Evolutionary conservation across 2,113 vertebrate genomes (phyloP).

Genomic region (Nibea coibor): DNA sequence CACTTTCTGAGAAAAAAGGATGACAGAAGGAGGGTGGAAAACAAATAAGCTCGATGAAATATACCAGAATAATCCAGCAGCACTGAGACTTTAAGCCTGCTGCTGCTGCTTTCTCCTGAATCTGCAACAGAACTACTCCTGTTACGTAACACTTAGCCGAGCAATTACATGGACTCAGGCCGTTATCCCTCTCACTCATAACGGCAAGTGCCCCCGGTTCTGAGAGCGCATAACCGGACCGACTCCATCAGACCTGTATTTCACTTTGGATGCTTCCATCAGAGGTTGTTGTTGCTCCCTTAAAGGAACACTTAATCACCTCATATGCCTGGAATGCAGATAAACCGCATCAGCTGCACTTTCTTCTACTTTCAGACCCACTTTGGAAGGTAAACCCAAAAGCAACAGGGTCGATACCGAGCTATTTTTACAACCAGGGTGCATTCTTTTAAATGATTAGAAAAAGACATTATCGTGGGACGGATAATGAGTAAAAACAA

Average conservation of each 20-base stretch:
- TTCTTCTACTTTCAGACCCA: not conserved
- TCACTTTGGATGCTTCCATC: not conserved
- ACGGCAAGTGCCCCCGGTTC: too few species aligned
- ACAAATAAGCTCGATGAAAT: conserved; percentile 27
- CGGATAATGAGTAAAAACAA: not conserved
- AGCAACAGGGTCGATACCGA: not conserved
- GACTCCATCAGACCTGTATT: not conserved
- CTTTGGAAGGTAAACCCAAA: not conserved
- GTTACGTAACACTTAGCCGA: conserved; percentile 58
- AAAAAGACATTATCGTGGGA: not conserved
- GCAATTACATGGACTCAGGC: conserved; percentile 40
- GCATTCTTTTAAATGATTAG: not conserved
- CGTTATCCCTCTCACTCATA: conserved; percentile 26
- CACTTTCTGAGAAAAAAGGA: conserved; percentile 1
- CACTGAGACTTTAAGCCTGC: conserved; percentile 29
- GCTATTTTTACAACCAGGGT: not conserved
- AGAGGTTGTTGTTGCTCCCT: not conserved
- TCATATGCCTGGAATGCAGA: not conserved
- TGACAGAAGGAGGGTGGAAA: not conserved
- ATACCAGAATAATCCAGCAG: conserved; percentile 49
- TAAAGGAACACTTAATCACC: not conserved
- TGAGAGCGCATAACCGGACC: too few species aligned
- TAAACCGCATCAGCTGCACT: not conserved
- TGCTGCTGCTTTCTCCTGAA: conserved; percentile 52
- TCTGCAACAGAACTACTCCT: conserved; percentile 46